Percentiles rank a stretch among this genome's conserved stretches.
Conservation (phyloP, 2,113 vertebrate genomes). For the Spheniscus mendiculus region DNA sequence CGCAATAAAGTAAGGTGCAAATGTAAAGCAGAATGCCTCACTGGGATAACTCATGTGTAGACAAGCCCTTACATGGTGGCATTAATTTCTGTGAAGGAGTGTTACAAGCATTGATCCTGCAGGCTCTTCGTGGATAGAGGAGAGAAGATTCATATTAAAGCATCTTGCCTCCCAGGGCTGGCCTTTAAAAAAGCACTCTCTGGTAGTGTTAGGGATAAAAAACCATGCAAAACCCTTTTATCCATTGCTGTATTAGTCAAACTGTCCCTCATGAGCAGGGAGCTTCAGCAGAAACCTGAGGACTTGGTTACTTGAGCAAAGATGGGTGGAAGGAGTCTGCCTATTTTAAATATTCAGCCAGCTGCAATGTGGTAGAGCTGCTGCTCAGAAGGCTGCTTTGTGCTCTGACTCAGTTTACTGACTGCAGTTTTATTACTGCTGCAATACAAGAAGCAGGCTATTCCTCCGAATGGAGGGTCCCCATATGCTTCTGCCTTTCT, state of each 20-base stretch:
- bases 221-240: not conserved
- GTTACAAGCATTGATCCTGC: not conserved
- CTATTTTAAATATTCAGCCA: not conserved
- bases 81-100: constrained; percentile 44
- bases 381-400: not conserved
- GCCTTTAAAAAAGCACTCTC: not conserved
- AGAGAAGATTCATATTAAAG: constrained; percentile 20
- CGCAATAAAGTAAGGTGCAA: not conserved
- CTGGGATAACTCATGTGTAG: not conserved
- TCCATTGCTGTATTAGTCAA: not conserved
- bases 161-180: not conserved
- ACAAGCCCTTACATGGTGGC: not conserved
- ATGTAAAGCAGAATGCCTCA: not conserved
- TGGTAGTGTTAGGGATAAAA: constrained; percentile 1
- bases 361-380: not conserved
- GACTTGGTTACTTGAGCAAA: not conserved
- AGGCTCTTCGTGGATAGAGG: not conserved
- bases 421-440: not conserved
- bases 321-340: not conserved
- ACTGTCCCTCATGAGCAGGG: not conserved
- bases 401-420: not conserved
- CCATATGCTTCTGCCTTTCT: not conserved
- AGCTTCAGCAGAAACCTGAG: not conserved
- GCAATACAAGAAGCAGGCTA: not conserved
- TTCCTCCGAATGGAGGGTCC: not conserved